Evolutionary conservation across 1,140 invertebrate species (phyloP).

Genomic region (Drosophila burlai): DNA sequence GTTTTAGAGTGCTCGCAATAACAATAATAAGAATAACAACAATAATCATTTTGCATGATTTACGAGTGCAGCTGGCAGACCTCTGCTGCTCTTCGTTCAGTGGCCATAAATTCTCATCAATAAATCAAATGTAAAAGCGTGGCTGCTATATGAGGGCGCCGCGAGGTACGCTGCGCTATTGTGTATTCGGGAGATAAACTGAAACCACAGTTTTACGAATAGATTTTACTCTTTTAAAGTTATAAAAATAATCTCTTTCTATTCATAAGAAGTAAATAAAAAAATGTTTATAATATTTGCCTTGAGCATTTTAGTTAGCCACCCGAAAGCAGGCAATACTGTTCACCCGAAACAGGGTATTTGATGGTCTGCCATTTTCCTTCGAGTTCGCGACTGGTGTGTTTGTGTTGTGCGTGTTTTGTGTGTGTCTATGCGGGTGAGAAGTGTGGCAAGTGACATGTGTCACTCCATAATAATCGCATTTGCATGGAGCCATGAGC

Average conservation of each 20-base stretch:
- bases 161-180: constrained; percentile 26
- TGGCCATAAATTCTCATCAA: constrained; percentile 76
- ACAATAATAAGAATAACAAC: constrained; percentile 58
- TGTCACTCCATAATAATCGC: constrained; percentile 57
- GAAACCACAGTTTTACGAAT: neutral
- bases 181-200: neutral
- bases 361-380: neutral
- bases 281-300: neutral
- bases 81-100: constrained; percentile 51
- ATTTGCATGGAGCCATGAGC: constrained; percentile 43
- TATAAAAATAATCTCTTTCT: neutral
- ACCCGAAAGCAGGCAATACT: neutral
- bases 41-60: constrained; percentile 71
- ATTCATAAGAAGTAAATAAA: neutral
- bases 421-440: constrained; percentile 21
- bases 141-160: constrained; percentile 26
- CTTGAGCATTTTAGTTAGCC: neutral
- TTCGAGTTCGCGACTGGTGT: neutral
- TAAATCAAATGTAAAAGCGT: constrained; percentile 72
- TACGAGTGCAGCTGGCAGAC: constrained; percentile 59
- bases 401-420: constrained; percentile 27
- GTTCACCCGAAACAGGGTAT: neutral
- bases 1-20: constrained; percentile 28
- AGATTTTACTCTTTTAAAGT: neutral
- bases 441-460: constrained; percentile 52